These are phyloP conservation scores for Pangasius mekongensis DNA, from an alignment of 2,797 vertebrate species.

Conservation along the genomic window DNA sequence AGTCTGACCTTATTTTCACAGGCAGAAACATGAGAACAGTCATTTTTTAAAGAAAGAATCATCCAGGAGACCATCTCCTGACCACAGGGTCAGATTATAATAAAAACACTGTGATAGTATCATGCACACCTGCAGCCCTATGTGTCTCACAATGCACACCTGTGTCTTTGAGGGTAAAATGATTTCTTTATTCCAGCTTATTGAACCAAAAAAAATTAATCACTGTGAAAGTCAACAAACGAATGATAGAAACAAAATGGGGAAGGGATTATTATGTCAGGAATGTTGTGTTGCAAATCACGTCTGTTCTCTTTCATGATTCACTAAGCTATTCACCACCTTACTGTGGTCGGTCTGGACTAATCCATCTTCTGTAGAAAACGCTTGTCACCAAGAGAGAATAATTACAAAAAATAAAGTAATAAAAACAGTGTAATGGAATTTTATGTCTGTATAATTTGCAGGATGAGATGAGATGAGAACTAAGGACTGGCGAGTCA, in stretches of 20 bases:
- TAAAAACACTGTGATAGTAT: neutral
- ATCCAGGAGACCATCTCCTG: neutral
- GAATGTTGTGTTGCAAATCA: neutral
- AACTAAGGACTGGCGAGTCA: constrained; percentile 5
- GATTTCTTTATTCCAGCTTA: neutral
- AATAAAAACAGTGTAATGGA: neutral
- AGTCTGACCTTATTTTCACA: neutral
- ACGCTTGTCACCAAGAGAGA: neutral
- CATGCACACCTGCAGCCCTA: neutral
- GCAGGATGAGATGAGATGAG: neutral
- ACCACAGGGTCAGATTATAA: neutral
- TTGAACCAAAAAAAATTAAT: neutral
- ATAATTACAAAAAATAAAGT: neutral
- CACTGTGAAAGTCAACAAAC: neutral
- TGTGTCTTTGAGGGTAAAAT: neutral
- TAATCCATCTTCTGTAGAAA: neutral
- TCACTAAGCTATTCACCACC: neutral
- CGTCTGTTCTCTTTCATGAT: neutral
- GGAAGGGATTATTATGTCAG: neutral
- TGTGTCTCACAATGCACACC: neutral
- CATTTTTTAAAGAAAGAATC: neutral
- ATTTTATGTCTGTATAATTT: neutral
- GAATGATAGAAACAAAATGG: neutral
- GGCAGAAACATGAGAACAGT: constrained; percentile 2
- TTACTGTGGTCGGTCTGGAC: neutral